A percentile compares a stretch with the other conserved stretches of the same genome.
phyloP scores from a whole-genome alignment of 2,113 vertebrate genomes.

The Odontesthes bonariensis region DNA sequence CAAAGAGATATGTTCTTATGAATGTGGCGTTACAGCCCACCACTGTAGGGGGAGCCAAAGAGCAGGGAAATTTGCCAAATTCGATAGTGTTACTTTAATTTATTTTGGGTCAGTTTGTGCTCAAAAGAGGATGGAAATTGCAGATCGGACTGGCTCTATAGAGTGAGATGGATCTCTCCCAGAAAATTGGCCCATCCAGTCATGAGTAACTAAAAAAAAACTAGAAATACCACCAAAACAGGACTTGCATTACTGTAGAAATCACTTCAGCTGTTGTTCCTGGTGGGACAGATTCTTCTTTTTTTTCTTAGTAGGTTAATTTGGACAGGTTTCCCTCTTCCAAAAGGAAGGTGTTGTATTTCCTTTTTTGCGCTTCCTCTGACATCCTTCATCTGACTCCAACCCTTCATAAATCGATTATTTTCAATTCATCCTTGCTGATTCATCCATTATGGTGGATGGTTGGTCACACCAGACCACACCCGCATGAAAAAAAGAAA shows the following conservation, averaged over 20 bases:
- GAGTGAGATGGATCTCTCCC: neutral
- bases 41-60: no score
- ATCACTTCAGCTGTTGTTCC: neutral
- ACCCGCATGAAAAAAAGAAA: neutral
- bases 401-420: no score
- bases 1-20: no score
- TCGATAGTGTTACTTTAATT: no score
- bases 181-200: neutral
- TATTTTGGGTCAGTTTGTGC: neutral
- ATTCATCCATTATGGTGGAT: no score
- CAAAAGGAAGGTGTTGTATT: neutral
- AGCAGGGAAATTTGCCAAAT: no score
- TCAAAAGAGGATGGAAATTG: neutral
- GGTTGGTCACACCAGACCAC: no score
- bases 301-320: neutral
- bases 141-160: neutral
- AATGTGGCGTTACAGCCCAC: no score
- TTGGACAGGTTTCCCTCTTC: neutral
- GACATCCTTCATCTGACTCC: neutral
- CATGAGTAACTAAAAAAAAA: neutral
- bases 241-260: neutral
- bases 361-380: neutral
- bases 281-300: neutral
- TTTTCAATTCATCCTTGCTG: neutral
- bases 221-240: neutral